Conservation (phyloP, 1,140 invertebrate species). For the Hylyphantes graminicola region DNA sequence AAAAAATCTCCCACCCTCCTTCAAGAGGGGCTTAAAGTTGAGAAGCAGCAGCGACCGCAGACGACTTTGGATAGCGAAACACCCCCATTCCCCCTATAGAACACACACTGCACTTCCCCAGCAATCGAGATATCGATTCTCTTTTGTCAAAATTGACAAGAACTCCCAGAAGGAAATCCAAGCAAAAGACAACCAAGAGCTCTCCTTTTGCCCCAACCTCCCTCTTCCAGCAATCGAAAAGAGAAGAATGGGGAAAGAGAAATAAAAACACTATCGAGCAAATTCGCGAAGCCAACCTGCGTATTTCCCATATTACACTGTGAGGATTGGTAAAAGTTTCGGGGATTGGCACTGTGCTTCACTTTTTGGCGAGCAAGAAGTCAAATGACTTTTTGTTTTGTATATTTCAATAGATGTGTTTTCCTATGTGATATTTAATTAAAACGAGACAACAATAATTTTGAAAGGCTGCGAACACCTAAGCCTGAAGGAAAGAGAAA, state of each 20-base stretch:
- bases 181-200: no score
- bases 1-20: constrained; percentile 9
- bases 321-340: no score
- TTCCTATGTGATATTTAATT: no score
- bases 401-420: no score
- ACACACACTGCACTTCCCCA: background rate
- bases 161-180: constrained; percentile 24
- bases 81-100: background rate
- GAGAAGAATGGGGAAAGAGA: no score
- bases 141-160: constrained; percentile 56
- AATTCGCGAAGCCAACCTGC: constrained; percentile 14
- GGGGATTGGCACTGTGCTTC: no score
- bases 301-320: no score
- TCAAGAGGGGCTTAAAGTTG: background rate
- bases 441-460: no score
- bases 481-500: no score
- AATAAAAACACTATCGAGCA: constrained; percentile 39
- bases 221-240: constrained; percentile 1
- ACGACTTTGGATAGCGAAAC: constrained; percentile 20
- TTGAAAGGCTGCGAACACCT: no score
- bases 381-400: no score
- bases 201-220: no score
- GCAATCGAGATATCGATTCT: constrained; percentile 56
- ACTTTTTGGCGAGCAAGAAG: background rate
- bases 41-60: constrained; percentile 13